Base-by-base conservation (phyloP, 2,113 vertebrate genomes). In the Meriones unguiculatus region DNA sequence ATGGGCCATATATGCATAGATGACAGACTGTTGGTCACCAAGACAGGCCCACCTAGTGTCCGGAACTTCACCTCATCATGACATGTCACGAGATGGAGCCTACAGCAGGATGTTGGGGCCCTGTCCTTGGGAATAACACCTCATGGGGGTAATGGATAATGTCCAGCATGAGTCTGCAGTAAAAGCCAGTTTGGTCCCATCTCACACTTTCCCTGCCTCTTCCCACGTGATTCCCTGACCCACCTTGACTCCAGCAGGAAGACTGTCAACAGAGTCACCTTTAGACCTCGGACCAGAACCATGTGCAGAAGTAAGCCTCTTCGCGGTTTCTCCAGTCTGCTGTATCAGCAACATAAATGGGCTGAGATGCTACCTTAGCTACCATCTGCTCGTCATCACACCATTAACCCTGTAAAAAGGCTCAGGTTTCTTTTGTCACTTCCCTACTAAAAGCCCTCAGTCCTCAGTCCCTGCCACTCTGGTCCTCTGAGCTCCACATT, bases 401-500 rank as follows among this genome's bases (percentile, higher is more conserved):
- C 95, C 92, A 93, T 84, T 93, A 54, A 84, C 88, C 88, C 97
- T 82, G 91, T 57, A 82, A 89, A n/a, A 0, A 3, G 41, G 67
- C 24, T 30, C 46, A 91, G 93, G n/a, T 96, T 98, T 97, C 89
- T 95, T 65, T 98, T 88, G 84, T 85, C 62, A 62, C 96, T 95
- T 88, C 85, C 90, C 95, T 95, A 94, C 96, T 97, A 85, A 95
- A 95, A 96, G 76, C 80, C 90, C 65, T 24, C 93, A 70, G n/a
- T 97, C 77, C 65, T 92, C 46, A 67, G 89, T 92, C 90, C 96
- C 87, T 73, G 73, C 77, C 94, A 94, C 77, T 94, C 92, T 97
- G 89, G 65, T 96, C 96, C 93, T 93, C 75, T 95, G 95, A 89
- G 78, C 73, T 96, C 95, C 94, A 80, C 97, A 93, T 97, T 97